Percentiles rank a stretch among this genome's conserved stretches.
phyloP scores from a whole-genome alignment of 2,797 vertebrate genomes.

The Tauraco hartlaubi region DNA sequence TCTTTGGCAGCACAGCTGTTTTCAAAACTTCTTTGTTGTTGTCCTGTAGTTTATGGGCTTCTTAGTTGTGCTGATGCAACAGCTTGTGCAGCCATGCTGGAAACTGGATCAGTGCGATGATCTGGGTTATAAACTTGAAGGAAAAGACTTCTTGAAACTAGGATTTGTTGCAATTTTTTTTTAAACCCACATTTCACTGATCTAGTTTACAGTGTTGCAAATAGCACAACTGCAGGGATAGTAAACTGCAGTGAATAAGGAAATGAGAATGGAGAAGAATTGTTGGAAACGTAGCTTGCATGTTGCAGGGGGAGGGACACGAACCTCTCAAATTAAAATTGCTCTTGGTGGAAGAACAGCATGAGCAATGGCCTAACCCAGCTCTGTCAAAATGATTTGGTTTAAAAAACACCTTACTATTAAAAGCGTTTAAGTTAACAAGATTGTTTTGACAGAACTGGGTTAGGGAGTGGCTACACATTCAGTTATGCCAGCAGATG shows the following conservation, averaged over 20 bases:
- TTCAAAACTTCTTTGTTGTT: neutral
- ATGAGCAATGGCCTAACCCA: slow-evolving; percentile 38
- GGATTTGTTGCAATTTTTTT: neutral
- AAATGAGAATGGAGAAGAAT: neutral
- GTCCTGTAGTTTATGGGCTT: neutral
- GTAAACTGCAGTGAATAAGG: neutral
- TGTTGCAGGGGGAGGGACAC: neutral
- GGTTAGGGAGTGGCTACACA: slow-evolving; percentile 52
- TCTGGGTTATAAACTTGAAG: neutral
- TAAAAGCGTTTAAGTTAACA: slow-evolving; percentile 69
- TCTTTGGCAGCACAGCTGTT: neutral
- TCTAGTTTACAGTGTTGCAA: neutral
- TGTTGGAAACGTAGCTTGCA: neutral
- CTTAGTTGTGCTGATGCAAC: neutral
- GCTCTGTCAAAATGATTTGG: slow-evolving; percentile 67
- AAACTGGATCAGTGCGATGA: neutral
- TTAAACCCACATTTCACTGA: neutral
- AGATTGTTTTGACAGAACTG: slow-evolving; percentile 69
- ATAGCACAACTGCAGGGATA: neutral
- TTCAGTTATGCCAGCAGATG: neutral
- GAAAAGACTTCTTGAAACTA: neutral
- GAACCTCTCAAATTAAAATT: slow-evolving; percentile 12
- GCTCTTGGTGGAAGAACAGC: slow-evolving; percentile 34
- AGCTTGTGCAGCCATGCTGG: neutral
- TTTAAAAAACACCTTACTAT: slow-evolving; percentile 65